Evolutionary conservation across 2,888 invertebrate species (phyloP).

Genomic region (Drosophila antonietae): DNA sequence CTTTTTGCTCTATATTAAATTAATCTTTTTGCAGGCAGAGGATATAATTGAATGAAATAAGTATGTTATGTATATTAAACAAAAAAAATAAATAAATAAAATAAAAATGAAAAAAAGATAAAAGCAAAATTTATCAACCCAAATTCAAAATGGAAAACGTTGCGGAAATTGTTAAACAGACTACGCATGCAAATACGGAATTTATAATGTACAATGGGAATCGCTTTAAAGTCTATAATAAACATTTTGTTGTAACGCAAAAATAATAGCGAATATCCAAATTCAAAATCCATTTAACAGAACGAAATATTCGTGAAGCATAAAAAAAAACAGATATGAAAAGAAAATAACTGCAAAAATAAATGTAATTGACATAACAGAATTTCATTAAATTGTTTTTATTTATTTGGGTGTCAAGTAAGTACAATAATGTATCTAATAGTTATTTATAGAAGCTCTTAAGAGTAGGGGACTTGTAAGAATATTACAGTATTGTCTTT

Average conservation of each 20-base stretch:
- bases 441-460: too few species aligned
- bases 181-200: conserved; percentile 78
- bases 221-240: conserved; percentile 76
- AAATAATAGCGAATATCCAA: conserved; percentile 57
- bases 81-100: not conserved
- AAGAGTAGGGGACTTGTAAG: too few species aligned
- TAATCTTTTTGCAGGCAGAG: conserved; percentile 62
- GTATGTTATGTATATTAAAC: conserved; percentile 49
- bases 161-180: conserved; percentile 74
- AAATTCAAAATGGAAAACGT: conserved; percentile 42
- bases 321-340: conserved; percentile 59
- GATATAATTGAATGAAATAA: conserved; percentile 43
- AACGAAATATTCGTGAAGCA: conserved; percentile 68
- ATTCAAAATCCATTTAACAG: conserved; percentile 66
- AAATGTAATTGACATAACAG: conserved; percentile 79
- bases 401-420: conserved; percentile 1
- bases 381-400: conserved; percentile 22
- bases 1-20: conserved; percentile 77
- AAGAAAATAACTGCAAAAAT: conserved; percentile 78
- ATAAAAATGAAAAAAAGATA: not conserved
- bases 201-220: conserved; percentile 79
- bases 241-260: conserved; percentile 64
- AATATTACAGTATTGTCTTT: too few species aligned
- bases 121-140: conserved; percentile 46
- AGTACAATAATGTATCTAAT: conserved; percentile 8